Conservation (phyloP, 2,113 vertebrate species). For the Myrmophylax atrothorax region DNA sequence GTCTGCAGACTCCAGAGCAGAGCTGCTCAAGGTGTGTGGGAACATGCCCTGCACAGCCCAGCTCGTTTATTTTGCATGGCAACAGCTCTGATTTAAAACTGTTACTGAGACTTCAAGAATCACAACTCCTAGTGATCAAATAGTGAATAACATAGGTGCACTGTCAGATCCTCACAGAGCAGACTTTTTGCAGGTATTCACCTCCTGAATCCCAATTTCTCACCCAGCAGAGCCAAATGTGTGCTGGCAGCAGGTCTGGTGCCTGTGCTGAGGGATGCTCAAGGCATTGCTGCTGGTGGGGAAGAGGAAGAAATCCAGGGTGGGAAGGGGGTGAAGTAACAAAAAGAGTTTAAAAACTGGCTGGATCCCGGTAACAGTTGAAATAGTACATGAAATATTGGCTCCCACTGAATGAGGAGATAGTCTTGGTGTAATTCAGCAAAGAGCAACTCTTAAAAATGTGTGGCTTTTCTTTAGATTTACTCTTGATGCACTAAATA, state of each 20-base stretch:
- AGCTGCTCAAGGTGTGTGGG: not conserved
- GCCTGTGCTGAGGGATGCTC: fast-evolving
- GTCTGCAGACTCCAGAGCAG: not conserved
- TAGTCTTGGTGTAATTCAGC: not conserved
- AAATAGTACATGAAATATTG: not conserved
- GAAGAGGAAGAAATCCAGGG: not conserved
- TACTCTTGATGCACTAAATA: conserved; percentile 33
- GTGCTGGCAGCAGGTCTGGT: fast-evolving
- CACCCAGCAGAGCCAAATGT: not conserved
- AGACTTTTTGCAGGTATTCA: not conserved
- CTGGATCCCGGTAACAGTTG: not conserved
- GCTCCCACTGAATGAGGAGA: not conserved
- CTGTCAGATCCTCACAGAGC: not conserved
- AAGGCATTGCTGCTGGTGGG: fast-evolving
- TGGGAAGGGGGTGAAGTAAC: not conserved
- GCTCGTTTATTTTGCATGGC: not conserved
- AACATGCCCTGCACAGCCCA: not conserved
- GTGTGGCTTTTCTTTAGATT: conserved; percentile 47
- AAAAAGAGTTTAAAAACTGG: not conserved
- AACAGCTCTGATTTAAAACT: not conserved
- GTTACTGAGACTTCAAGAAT: not conserved
- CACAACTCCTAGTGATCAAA: not conserved
- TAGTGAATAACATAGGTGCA: fast-evolving
- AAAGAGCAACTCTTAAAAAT: not conserved
- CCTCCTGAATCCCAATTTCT: not conserved